These are phyloP conservation scores for Plotosus lineatus DNA, from an alignment of 2,113 vertebrate genomes.

Conservation along the genomic window DNA sequence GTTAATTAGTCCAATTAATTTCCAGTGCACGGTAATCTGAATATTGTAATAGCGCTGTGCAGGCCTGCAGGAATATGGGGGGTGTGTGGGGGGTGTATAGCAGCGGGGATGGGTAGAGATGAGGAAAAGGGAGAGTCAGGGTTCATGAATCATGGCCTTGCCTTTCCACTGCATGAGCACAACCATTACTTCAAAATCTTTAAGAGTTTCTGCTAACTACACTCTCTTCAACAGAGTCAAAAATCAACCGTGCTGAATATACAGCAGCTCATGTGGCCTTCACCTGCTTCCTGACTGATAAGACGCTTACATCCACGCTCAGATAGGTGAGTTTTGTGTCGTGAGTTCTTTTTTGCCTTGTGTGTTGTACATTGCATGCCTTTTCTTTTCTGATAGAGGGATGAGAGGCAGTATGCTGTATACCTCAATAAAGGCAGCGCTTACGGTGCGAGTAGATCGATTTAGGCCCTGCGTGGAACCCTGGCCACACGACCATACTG, in stretches of 20 bases:
- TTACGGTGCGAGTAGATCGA: slow-evolving; percentile 40
- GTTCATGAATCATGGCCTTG: slow-evolving; percentile 45
- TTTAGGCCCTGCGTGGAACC: slow-evolving; percentile 41
- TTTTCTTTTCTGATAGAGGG: slow-evolving; percentile 45
- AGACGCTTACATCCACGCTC: background rate
- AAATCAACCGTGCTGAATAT: slow-evolving; percentile 1
- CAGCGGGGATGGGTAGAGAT: slow-evolving; percentile 60
- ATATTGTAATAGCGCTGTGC: slow-evolving; percentile 79
- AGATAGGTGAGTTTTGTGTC: slow-evolving; percentile 47
- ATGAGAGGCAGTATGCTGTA: slow-evolving; percentile 38
- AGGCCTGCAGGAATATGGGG: slow-evolving; percentile 70
- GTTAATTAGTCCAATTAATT: slow-evolving; percentile 85
- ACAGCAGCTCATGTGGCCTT: slow-evolving; percentile 14
- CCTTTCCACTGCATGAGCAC: slow-evolving; percentile 49
- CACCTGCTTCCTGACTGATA: slow-evolving; percentile 36
- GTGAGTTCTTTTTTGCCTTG: slow-evolving; percentile 40
- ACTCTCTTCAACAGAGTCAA: slow-evolving; percentile 9
- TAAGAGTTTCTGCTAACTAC: slow-evolving; percentile 32
- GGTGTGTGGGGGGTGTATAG: slow-evolving; percentile 58
- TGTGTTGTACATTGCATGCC: slow-evolving; percentile 27
- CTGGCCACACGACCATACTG: slow-evolving; percentile 57
- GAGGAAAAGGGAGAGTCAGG: slow-evolving; percentile 57
- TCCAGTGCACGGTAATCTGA: slow-evolving; percentile 78
- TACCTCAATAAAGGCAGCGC: slow-evolving; percentile 36
- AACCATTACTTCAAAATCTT: slow-evolving; percentile 37